Conservation (phyloP, 2,888 invertebrate genomes). For the Diadromus collaris region DNA sequence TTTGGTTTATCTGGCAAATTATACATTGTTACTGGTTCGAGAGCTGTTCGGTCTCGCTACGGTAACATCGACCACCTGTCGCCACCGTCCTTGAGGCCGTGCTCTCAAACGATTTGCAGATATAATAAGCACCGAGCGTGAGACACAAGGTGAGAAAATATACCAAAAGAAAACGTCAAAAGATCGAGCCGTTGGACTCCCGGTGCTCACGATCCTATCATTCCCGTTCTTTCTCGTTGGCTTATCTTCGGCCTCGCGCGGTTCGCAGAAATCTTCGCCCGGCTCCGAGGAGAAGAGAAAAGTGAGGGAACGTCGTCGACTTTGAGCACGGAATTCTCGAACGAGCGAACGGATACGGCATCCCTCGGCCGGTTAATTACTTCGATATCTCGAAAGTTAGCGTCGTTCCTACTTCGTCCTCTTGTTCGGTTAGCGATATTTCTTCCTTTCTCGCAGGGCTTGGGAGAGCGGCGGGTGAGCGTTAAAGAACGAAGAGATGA, state of each 20-base stretch:
- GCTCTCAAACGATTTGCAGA: constrained; percentile 10
- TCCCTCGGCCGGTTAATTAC: constrained; percentile 43
- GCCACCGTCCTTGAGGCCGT: constrained; percentile 27
- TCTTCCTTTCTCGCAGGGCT: constrained; percentile 5
- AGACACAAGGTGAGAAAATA: constrained; percentile 18
- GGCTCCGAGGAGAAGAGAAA: constrained; percentile 21
- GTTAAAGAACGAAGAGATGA: constrained; percentile 22
- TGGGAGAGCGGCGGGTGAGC: background rate
- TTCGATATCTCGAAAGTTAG: constrained; percentile 47
- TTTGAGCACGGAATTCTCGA: constrained; percentile 38
- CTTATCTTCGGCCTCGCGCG: constrained; percentile 34
- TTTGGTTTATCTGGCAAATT: constrained; percentile 10
- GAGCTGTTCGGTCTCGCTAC: background rate
- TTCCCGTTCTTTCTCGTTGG: constrained; percentile 16
- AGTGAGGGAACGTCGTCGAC: constrained; percentile 17
- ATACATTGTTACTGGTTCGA: constrained; percentile 18
- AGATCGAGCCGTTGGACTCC: background rate
- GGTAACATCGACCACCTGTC: constrained; percentile 38
- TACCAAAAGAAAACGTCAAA: background rate
- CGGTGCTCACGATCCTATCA: background rate
- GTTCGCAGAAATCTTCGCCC: constrained; percentile 47
- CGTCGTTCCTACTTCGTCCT: constrained; percentile 19
- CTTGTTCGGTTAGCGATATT: constrained; percentile 7
- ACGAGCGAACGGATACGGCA: constrained; percentile 14
- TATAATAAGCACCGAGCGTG: constrained; percentile 10